Evolutionary conservation across 2,113 vertebrate species (phyloP).

Genomic region (Typhlomys cinereus): DNA sequence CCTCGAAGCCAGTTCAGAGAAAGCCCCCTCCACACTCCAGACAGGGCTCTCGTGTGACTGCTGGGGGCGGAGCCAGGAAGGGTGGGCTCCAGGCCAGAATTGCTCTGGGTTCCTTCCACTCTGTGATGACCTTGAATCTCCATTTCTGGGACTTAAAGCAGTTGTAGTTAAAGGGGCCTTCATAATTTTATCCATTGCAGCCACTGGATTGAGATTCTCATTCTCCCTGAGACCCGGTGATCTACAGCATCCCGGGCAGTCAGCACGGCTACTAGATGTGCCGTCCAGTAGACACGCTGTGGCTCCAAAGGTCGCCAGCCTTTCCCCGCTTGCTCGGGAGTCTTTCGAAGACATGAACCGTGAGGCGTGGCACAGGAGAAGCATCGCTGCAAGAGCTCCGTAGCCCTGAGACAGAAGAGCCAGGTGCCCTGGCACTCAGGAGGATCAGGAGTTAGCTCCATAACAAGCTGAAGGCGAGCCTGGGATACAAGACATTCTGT

Average conservation of each 20-base stretch:
- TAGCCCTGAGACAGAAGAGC: not conserved
- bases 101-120: not conserved
- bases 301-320: not conserved
- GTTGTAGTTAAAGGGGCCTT: not conserved
- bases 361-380: not conserved
- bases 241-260: not conserved
- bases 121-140: not conserved
- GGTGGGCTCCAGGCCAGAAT: not conserved
- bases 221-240: not conserved
- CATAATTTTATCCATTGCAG: not conserved
- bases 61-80: not conserved
- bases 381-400: not conserved
- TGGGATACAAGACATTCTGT: not conserved
- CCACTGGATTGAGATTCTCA: not conserved
- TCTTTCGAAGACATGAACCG: not conserved
- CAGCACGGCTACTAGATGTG: not conserved
- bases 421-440: not conserved
- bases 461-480: not conserved
- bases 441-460: not conserved
- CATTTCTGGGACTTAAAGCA: slow-evolving; percentile 31
- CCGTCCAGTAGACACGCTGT: not conserved
- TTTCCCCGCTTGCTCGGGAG: not conserved
- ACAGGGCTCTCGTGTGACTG: not conserved
- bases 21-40: slow-evolving; percentile 47
- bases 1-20: slow-evolving; percentile 65